phyloP scores from a whole-genome alignment of 2,888 invertebrate species.

The Bimastos eiseni region DNA sequence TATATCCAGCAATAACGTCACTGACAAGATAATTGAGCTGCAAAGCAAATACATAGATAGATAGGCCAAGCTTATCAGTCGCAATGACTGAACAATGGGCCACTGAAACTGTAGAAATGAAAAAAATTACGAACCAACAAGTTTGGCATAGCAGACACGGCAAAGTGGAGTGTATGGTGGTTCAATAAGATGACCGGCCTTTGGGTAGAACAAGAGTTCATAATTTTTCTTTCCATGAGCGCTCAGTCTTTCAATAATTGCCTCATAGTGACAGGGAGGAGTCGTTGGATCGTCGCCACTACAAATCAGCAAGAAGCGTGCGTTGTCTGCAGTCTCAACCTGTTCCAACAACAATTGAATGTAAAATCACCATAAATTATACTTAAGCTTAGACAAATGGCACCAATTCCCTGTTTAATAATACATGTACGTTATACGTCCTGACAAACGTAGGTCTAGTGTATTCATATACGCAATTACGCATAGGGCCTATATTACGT shows the following conservation, averaged over 20 bases:
- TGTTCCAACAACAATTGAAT: neutral
- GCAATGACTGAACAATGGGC: no score
- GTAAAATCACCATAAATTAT: neutral
- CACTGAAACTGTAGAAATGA: neutral
- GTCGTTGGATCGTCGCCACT: constrained; percentile 34
- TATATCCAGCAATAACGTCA: no score
- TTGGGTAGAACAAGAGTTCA: constrained; percentile 43
- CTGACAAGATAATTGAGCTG: no score
- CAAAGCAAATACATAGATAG: no score
- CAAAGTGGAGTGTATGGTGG: constrained; percentile 51
- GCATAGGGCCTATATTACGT: no score
- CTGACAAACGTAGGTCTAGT: no score
- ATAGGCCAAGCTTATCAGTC: no score
- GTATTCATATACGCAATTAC: no score
- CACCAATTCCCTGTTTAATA: no score
- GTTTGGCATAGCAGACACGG: constrained; percentile 44
- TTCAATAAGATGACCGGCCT: constrained; percentile 53
- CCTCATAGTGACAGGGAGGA: neutral
- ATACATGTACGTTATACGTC: no score
- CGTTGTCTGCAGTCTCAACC: neutral
- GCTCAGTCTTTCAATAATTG: neutral
- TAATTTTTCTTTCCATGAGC: constrained; percentile 27
- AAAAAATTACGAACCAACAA: constrained; percentile 29
- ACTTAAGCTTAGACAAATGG: neutral
- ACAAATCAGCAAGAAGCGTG: constrained; percentile 32